phyloP scores from a whole-genome alignment of 2,113 vertebrate genomes.

The Halcyon senegalensis region DNA sequence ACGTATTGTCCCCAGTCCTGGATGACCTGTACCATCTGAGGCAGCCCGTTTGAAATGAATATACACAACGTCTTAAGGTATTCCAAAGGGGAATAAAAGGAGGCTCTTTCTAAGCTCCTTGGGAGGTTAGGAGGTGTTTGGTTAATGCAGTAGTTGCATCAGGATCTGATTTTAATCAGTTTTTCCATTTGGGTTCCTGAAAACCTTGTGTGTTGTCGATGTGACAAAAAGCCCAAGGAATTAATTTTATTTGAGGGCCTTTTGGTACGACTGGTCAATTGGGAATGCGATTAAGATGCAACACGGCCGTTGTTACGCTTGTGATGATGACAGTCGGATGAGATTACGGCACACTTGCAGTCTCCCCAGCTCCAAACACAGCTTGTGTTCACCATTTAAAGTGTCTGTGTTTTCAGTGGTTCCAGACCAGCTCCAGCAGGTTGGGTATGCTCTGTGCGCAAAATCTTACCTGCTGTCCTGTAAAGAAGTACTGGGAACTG shows the following conservation, averaged over 20 bases:
- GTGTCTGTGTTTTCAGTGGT: not conserved
- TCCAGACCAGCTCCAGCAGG: not conserved
- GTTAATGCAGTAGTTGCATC: not conserved
- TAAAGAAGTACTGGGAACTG: not conserved
- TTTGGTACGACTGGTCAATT: not conserved
- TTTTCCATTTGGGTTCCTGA: not conserved
- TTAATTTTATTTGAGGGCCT: conserved; percentile 21
- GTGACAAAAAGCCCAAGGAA: not conserved
- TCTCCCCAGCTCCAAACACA: not conserved
- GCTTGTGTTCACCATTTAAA: not conserved
- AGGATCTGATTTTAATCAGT: not conserved
- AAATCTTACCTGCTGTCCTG: not conserved
- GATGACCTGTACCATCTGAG: not conserved
- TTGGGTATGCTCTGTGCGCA: not conserved
- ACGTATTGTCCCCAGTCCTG: not conserved
- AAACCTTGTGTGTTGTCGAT: not conserved
- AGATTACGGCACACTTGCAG: not conserved
- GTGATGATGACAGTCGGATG: not conserved
- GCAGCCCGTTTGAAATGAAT: not conserved
- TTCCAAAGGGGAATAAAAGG: not conserved
- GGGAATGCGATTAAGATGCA: conserved; percentile 12
- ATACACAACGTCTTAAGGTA: not conserved
- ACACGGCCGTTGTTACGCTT: not conserved
- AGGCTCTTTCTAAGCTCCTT: not conserved
- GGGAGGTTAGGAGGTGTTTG: not conserved